Base-by-base conservation (phyloP, 53 echinoderm and acorn worm genomes). In the Paracentrotus lividus region DNA sequence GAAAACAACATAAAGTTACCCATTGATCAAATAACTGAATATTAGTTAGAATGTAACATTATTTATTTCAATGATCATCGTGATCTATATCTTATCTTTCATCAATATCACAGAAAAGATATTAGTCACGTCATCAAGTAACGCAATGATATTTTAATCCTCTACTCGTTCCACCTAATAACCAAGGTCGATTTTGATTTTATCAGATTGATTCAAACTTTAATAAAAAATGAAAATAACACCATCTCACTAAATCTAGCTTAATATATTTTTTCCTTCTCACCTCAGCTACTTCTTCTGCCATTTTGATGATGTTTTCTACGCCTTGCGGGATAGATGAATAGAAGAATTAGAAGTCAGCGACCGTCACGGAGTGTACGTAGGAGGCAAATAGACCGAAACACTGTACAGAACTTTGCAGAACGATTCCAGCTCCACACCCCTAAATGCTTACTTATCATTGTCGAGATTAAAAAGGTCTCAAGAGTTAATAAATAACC, bases 251-350 rank as follows among this genome's bases (percentile, higher is more conserved):
- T 5, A 67, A 33, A 33, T 36, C 4, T 72, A 38, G 40, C 18
- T 3, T n/a, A 72, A 72, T 38, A 18, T 13, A 67, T 18, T 18
- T 31, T 85, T 88, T 8, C 18, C 24, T 5, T 31, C 88, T 88
- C 58, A 88, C 88, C 88, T 88, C 88, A 33, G 88, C 88, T 12
- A 88, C 56, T 88, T 88, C 88, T 31, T 88, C 88, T 57, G 88
- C 88, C 88, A 88, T 88, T 53, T 54, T 88, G 88, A 14, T 40
- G 36, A 5, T 88, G 58, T 53, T 40, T 20, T 53, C 18, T 88
- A 53, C 38, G 53, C 57, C 34, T 16, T 15, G 59, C 10, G 34
- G 21, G 9, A 20, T n/a, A 23, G 36, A 53, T 57, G 58, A 45
- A 49, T 33, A 31, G 88, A 55, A 88, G 21, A 20, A n/a, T n/a